Base-by-base conservation (phyloP, 2,113 vertebrate genomes). In the Mohoua ochrocephala region DNA sequence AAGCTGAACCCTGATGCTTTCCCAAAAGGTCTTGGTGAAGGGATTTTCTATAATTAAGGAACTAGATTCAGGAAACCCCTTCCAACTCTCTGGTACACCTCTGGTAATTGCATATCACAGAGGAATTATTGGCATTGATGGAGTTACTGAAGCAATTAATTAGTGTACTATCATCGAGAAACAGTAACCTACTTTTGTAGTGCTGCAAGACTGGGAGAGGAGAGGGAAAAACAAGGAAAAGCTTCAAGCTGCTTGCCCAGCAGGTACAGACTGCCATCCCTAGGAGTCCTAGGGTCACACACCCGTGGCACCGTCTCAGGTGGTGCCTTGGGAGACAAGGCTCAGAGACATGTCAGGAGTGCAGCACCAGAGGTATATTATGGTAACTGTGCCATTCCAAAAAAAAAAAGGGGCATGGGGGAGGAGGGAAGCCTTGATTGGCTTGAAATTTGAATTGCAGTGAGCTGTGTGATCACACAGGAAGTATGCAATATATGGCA, bases 231-330 rank as follows among this genome's bases (percentile, higher is more conserved):
- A 24, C 30, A 69, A 64, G 49, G 33, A 77, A 63, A 65, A 87
- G 13, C n/a, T 52, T 28, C 42, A 61, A 53, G 45, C 18, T 81
- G 3, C 37, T 90, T 67, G 16, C 47, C 52, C 19, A 75, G 20
- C 14, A 44, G 24, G 18, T 71, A 23, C 9, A 77, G 33, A 15
- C 6, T 56, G 23, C 19, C 3, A 2, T 52, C 63, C 35, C 2
- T 26, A 65, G 15, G 23, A 76, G 27, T 81, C n/a, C 37, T 39
- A 50, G 52, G 44, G 23, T 80, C 44, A 73, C 16, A 30, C 8
- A 42, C 1, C 2, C 1, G 0, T 3, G 1, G 6, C 8, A 24
- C 37, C 30, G 39, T 4, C 9, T 10, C 3, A 1, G 6, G 11
- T 42, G 15, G 5, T 69, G 19, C 9, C 57, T 44, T 9, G 2